Evolutionary conservation across 2,113 vertebrate genomes (phyloP), one percentile per base, ranked within the genome.

Genomic region (Thermophis baileyi): DNA sequence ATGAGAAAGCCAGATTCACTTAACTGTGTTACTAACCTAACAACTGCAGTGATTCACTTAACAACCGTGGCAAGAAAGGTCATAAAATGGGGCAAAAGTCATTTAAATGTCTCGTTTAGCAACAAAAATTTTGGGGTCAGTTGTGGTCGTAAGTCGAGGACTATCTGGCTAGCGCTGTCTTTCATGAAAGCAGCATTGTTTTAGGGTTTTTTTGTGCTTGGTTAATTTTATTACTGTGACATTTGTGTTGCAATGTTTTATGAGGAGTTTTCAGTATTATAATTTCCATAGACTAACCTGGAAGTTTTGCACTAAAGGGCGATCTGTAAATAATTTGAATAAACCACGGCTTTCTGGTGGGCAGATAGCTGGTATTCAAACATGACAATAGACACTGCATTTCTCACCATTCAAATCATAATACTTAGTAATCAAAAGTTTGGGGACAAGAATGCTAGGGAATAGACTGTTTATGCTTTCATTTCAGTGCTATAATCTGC

Each of bases 401-500:
- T 51, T 22, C 85, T 60, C 51, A 85, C 51, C 27, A 60, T 46
- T 35, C 57, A 88, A 74, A 30, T 35, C 6, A 5, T 16, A 20
- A 44, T 85, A 51, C 46, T 86, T 86, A 86, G 27, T 27, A 27
- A 60, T 93, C 74, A 57, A 74, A 74, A 7, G 12, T 85, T 89
- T 30, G 30, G 27, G 25, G 91, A 27, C 2, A 7, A 47, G 24
- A 49, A 55, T 85, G 35, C 27, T 85, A 85, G 51, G 92, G 85
- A 94, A 95, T 18, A 96, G 89, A 88, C 94, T 87, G 90, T 94
- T 92, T 91, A 92, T 96, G 35, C 74, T 74, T 95, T 96, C 94
- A 74, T 96, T 96, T 97, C 90, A 93, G 51, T 91, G 89, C 87
- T 81, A 89, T 95, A 92, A 95, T 96, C 93, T 95, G 95, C 95